phyloP scores from a whole-genome alignment of 2,888 invertebrate genomes.

The Ischnus inquisitorius region DNA sequence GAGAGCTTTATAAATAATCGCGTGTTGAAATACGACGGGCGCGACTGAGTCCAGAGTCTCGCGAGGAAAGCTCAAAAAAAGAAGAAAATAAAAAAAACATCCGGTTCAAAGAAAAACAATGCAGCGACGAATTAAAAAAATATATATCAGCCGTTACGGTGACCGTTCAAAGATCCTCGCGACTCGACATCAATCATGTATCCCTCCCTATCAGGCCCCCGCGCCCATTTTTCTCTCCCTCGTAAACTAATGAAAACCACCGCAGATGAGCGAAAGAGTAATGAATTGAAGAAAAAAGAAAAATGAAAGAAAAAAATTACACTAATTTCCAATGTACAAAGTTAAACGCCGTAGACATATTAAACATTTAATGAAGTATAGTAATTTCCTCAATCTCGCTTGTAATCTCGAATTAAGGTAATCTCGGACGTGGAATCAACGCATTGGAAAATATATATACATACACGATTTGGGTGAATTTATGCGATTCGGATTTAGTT shows the following conservation, averaged over 20 bases:
- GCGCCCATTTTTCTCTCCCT: conserved; percentile 10
- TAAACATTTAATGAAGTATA: conserved; percentile 62
- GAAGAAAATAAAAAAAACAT: conserved; percentile 18
- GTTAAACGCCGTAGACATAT: conserved; percentile 64
- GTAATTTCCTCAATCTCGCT: conserved; percentile 69
- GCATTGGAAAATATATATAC: conserved; percentile 16
- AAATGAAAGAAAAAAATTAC: conserved; percentile 50
- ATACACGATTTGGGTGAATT: not conserved
- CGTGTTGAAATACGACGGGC: conserved; percentile 39
- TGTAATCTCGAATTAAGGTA: conserved; percentile 64
- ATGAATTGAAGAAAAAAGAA: conserved; percentile 11
- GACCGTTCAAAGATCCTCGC: conserved; percentile 49
- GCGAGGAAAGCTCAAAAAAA: conserved; percentile 55
- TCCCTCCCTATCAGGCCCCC: conserved; percentile 13
- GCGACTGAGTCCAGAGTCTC: conserved; percentile 48
- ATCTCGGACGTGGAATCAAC: conserved; percentile 35
- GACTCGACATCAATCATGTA: conserved; percentile 59
- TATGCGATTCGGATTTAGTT: conserved; percentile 4
- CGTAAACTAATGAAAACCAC: conserved; percentile 27
- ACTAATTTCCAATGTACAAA: conserved; percentile 69
- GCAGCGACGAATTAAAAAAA: not conserved
- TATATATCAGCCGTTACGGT: conserved; percentile 14
- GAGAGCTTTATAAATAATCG: conserved; percentile 64
- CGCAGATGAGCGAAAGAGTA: conserved; percentile 16
- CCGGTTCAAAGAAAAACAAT: not conserved